These are phyloP conservation scores for Todiramphus chloris DNA, from an alignment of 2,113 vertebrate species.

Conservation along the genomic window DNA sequence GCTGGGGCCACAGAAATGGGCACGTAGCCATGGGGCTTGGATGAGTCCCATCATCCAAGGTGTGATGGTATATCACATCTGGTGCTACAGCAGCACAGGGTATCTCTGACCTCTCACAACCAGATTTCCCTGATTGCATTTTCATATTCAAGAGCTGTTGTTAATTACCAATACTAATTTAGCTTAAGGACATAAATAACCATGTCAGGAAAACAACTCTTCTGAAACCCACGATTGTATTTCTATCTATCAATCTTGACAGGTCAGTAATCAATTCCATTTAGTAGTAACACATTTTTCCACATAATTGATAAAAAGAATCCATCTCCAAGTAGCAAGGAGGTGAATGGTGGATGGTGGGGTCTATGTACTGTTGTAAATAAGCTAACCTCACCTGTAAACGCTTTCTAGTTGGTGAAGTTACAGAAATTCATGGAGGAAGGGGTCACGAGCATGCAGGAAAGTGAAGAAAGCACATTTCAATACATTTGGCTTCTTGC, in stretches of 20 bases:
- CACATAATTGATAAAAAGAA: background rate
- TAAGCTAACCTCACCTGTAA: background rate
- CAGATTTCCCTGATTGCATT: background rate
- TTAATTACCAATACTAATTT: background rate
- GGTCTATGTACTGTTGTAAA: background rate
- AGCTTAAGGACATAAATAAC: background rate
- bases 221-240: background rate
- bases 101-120: background rate
- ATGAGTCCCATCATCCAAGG: background rate
- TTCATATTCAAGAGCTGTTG: background rate
- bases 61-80: background rate
- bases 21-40: background rate
- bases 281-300: background rate
- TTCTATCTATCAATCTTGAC: background rate
- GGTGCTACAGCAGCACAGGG: background rate
- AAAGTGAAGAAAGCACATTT: constrained; percentile 32
- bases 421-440: background rate
- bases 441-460: background rate
- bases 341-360: background rate
- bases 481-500: constrained; percentile 35
- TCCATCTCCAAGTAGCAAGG: background rate
- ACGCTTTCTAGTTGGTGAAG: constrained; percentile 3
- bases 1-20: background rate
- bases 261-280: background rate
- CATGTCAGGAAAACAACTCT: background rate